Base-by-base conservation (phyloP, 1,140 invertebrate species). In the Atta cephalotes region DNA sequence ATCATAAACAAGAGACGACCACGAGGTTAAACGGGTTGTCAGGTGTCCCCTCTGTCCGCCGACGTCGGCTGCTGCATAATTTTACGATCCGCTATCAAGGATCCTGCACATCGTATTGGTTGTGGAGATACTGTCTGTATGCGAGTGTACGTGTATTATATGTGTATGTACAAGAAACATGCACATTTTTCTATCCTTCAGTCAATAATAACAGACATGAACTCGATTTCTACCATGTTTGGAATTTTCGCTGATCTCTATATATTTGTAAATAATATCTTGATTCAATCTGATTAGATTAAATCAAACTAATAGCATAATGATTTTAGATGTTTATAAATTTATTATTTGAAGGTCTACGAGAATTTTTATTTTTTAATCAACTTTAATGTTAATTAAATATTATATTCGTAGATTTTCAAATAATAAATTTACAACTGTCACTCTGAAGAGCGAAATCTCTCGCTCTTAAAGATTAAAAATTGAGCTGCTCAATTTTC, bases 21-120 rank as follows among this genome's bases (percentile, higher is more conserved):
- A 89, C 91, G 92, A 94, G 92, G 92, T 94, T 94, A 93, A 95
- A 93, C 92, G 91, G 93, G 92, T 94, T 94, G 93, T 93, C 92
- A 93, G 87, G 91, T 92, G 92, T 92, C 89, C 92, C 92, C 90
- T 92, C 91, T 91, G 90, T 89, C 65, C 89, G 88, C 90, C 72
- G 81, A 71, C 84, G 74, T 56, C 85, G 87, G 84, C 88, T 87
- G 77, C 93, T 93, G 93, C 92, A 94, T 94, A 93, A 94, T 94
- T 94, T 93, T 93, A 90, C 89, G 91, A 94, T 93, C 90, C 81
- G 85, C 85, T 85, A 77, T 85, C 88, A 71, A 77, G 70, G 60
- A 85, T 77, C 70, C 28, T 51, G 28, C 56, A 39, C 35, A 12
- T 77, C 49, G 68, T 87, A 72, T 81, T 5, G n/a, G 65, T 66